Evolutionary conservation across 1,140 invertebrate genomes (phyloP), one percentile per base, ranked within the genome.

Genomic region (Bombus sibiricus): DNA sequence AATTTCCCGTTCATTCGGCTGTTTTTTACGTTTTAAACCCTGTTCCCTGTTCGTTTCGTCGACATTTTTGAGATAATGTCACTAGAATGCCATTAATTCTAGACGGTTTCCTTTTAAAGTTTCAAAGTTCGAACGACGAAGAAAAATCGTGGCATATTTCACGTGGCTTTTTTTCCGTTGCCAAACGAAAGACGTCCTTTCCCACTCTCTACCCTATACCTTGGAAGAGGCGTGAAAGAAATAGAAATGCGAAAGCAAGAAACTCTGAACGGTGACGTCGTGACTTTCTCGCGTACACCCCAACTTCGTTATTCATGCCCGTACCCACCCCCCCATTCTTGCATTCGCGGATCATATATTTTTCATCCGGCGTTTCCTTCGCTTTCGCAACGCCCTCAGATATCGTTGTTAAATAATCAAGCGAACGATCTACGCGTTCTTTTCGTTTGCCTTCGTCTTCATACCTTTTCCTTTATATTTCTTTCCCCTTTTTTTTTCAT

Each of bases 361-460:
- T 88, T 86, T 88, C 84, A 85, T 77, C 57, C n/a, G 43, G 41
- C 72, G 78, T 85, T 88, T 86, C 73, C 83, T 75, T 18, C 86
- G 83, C 75, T 80, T 53, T 71, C 13, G 77, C 68, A 81, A 73
- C 84, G 69, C 62, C 84, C 71, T 81, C 84, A 37, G 79, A 85
- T 85, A 85, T 85, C 84, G 83, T 85, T 71, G 84, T 85, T 85
- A 85, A 85, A 85, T 85, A 85, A 85, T 85, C 84, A 43, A 74
- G 9, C 43, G 32, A 81, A 59, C 84, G 78, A 85, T 85, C 83
- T 80, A 62, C n/a, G 75, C 83, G 47, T 32, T 34, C 22, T 72
- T 37, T 66, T 72, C 68, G 76, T 59, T 79, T n/a, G 41, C 76
- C 68, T 53, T 59, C 83, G 37, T 34, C 25, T 13, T 80, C 37